Evolutionary conservation across 2,113 vertebrate species (phyloP).

Genomic region (Myrmophylax atrothorax): DNA sequence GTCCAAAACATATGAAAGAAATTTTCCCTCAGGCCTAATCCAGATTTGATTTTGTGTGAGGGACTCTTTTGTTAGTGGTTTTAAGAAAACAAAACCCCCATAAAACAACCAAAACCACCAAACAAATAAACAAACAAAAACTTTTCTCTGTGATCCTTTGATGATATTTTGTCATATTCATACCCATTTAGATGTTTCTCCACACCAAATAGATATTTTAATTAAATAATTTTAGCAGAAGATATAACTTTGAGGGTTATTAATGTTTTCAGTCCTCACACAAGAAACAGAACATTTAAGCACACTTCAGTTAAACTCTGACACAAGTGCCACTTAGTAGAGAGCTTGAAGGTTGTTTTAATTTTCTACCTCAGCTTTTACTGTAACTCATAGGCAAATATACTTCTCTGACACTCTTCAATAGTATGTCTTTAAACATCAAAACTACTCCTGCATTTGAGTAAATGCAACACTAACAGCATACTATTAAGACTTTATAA

Average conservation of each 20-base stretch:
- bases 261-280: neutral
- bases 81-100: neutral
- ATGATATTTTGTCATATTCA: neutral
- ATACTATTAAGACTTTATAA: neutral
- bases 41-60: neutral
- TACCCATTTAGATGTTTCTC: neutral
- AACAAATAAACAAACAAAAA: neutral
- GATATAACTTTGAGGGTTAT: neutral
- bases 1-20: neutral
- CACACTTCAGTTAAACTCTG: neutral
- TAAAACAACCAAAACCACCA: neutral
- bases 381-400: neutral
- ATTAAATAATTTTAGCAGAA: neutral
- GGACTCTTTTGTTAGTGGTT: neutral
- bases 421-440: neutral
- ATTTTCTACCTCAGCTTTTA: neutral
- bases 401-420: neutral
- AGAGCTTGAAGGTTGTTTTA: neutral
- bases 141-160: neutral
- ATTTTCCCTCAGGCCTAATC: neutral
- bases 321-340: neutral
- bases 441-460: neutral
- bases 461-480: neutral
- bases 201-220: neutral
- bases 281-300: neutral